Evolutionary conservation across 2,797 vertebrate species (phyloP).

Genomic region (Oceanodroma leucorhoa): DNA sequence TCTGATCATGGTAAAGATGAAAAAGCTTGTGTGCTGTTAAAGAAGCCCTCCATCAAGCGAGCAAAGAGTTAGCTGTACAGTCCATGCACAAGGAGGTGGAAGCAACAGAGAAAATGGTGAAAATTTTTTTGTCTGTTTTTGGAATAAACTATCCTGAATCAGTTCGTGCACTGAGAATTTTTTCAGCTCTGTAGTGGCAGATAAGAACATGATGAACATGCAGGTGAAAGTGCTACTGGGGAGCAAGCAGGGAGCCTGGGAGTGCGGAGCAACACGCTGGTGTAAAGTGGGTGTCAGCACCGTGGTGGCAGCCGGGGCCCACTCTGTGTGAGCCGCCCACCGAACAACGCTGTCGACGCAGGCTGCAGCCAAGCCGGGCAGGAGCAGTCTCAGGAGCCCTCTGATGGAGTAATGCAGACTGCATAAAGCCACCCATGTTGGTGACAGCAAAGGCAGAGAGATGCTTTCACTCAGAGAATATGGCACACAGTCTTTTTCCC

Average conservation of each 20-base stretch:
- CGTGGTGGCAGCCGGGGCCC: rapidly evolving
- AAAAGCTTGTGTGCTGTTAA: neutral
- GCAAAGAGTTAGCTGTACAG: neutral
- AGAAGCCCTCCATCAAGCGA: neutral
- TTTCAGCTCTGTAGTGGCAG: neutral
- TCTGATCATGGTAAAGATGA: conserved; percentile 26
- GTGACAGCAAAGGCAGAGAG: neutral
- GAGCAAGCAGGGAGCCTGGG: neutral
- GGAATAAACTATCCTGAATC: neutral
- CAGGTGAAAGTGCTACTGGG: rapidly evolving
- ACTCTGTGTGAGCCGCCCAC: neutral
- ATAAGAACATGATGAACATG: rapidly evolving
- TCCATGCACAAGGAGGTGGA: neutral
- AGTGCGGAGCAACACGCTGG: rapidly evolving
- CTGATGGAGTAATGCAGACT: neutral
- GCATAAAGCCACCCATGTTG: neutral
- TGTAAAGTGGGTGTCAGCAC: neutral
- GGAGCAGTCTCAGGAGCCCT: neutral
- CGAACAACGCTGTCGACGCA: rapidly evolving
- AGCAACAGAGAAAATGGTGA: neutral
- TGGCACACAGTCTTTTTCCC: rapidly evolving
- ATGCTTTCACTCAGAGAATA: neutral
- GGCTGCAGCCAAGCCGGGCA: neutral
- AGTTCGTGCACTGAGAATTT: neutral
- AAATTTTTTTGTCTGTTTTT: neutral